Percentiles rank a stretch among this genome's conserved stretches.
Evolutionary conservation across 2,797 vertebrate species (phyloP).

Genomic region (Zalophus californianus): DNA sequence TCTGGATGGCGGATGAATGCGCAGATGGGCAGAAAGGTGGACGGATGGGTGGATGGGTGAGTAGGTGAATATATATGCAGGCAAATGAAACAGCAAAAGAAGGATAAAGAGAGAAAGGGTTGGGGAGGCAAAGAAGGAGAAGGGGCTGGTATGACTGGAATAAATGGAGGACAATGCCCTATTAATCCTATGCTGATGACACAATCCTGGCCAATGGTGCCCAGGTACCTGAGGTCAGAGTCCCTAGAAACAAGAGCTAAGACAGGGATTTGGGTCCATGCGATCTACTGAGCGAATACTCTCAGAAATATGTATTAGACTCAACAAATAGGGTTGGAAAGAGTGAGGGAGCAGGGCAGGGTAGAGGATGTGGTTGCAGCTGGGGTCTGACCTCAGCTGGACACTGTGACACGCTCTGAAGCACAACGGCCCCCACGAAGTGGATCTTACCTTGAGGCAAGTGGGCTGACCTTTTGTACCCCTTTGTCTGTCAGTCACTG

Average conservation of each 20-base stretch:
- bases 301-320: background rate
- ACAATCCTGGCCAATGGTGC: too few species aligned
- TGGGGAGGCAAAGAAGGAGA: background rate
- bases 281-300: background rate
- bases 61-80: background rate
- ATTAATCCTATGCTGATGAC: background rate
- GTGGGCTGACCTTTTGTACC: background rate
- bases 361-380: background rate
- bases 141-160: background rate
- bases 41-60: too few species aligned
- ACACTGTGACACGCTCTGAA: background rate
- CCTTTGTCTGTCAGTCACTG: background rate
- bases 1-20: background rate
- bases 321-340: background rate
- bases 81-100: background rate
- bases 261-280: background rate
- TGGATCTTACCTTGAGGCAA: background rate
- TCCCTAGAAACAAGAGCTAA: background rate
- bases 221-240: background rate
- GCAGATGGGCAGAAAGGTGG: background rate
- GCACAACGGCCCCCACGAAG: background rate
- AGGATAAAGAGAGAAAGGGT: background rate
- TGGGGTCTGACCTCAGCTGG: background rate
- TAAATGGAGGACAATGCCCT: background rate
- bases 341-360: background rate